Evolutionary conservation across 2,113 vertebrate genomes (phyloP), one percentile per base, ranked within the genome.

Genomic region (Callaeas wilsoni): DNA sequence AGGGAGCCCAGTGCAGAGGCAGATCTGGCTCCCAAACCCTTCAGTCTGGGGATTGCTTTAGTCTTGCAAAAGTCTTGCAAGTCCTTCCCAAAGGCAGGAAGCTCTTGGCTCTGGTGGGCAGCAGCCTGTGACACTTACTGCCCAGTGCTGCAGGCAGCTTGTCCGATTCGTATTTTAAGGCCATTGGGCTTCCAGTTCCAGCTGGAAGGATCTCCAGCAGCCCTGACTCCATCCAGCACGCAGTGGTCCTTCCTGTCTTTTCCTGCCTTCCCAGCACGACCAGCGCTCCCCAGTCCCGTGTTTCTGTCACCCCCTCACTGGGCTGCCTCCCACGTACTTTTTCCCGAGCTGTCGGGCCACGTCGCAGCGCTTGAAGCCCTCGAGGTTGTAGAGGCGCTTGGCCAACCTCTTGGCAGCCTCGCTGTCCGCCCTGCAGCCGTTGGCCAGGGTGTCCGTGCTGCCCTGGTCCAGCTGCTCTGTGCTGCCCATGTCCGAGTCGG

Each of bases 351-450:
- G 99, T 30, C 99, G 98, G 46, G 99, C 99, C 78, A 99, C 99
- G 1, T 99, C 99, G 1, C 99, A 99, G 97, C 99, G 99, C 89
- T 99, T 99, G 98, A 99, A 99, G 74, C 99, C 99, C 92, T 99
- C 99, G 0, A 99, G 99, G 98, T 99, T 98, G 97, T 98, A 99
- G 62, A 99, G 98, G 41, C 99, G 98, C 87, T 99, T 99, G 85
- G 99, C 99, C 91, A 99, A 95, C 59, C 99, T 98, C 93, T 98
- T 99, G 76, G 99, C 99, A 32, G 99, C 99, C 67, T 99, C 99
- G 0, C 91, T 91, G 84, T 99, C 99, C 0, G 98, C 98, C 91
- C 98, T 98, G 98, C 99, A 99, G 91, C 99, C 99, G 0, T 99
- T 99, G 73, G 99, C 98, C 89, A 99, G 96, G 0, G 98, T 98